These are phyloP conservation scores for Mactra quadrangularis DNA, from an alignment of 1,140 invertebrate species.

Conservation along the genomic window DNA sequence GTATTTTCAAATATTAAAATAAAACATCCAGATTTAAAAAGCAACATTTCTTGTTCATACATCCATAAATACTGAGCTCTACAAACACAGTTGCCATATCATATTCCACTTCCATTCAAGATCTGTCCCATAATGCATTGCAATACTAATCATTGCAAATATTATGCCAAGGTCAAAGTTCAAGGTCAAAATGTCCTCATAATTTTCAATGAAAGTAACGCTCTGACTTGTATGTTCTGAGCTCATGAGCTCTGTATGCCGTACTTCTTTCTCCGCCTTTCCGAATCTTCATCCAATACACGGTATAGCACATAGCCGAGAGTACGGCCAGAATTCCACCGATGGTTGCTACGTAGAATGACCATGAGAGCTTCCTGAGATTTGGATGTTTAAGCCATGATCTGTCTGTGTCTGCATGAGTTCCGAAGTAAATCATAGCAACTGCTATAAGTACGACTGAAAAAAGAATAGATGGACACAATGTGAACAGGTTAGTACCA, in stretches of 20 bases:
- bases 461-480: too few relatives aligned
- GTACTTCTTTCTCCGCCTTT: constrained; percentile 4
- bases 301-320: constrained; percentile 18
- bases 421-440: constrained; percentile 41
- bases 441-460: constrained; percentile 26
- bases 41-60: too few relatives aligned
- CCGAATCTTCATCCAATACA: constrained; percentile 47
- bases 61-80: too few relatives aligned
- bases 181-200: too few relatives aligned
- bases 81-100: too few relatives aligned
- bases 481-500: too few relatives aligned
- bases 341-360: constrained; percentile 39
- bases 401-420: constrained; percentile 30
- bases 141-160: too few relatives aligned
- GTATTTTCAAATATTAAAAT: too few relatives aligned
- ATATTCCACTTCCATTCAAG: too few relatives aligned
- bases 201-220: constrained; percentile 26
- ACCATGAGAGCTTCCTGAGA: constrained; percentile 41
- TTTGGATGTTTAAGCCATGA: constrained; percentile 52
- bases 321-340: constrained; percentile 38
- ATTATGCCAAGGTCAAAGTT: too few relatives aligned
- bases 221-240: constrained; percentile 14
- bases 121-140: too few relatives aligned
- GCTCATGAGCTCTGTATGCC: constrained; percentile 44
- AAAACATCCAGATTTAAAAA: too few relatives aligned